Percentiles rank a stretch among this genome's conserved stretches.
These are phyloP conservation scores for Crambe crambe DNA, from an alignment of 37 sponge, comb jelly and placozoan genomes.

Conservation along the genomic window DNA sequence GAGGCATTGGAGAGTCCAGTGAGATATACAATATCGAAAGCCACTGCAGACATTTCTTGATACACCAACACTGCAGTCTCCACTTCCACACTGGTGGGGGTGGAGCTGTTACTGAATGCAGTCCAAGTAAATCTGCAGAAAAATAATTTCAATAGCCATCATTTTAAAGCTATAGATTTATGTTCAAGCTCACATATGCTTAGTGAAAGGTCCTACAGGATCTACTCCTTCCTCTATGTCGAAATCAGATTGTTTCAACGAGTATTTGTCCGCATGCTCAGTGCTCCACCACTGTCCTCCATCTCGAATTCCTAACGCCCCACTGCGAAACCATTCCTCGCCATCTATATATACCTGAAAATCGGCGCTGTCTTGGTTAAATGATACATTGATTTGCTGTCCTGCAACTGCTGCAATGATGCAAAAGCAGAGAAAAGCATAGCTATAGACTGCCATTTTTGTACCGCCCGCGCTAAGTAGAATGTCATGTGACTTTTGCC, in stretches of 20 bases:
- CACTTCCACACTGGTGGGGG: not conserved
- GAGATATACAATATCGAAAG: constrained; percentile 27
- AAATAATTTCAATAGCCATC: not conserved
- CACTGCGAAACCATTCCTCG: constrained; percentile 40
- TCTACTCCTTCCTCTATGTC: not conserved
- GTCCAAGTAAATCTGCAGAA: constrained; percentile 17
- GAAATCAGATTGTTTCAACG: not conserved
- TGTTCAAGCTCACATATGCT: not conserved
- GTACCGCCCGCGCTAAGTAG: not conserved
- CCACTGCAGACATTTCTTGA: constrained; percentile 13
- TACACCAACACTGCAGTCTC: constrained; percentile 27
- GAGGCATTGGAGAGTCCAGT: constrained; percentile 26
- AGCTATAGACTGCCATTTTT: not conserved
- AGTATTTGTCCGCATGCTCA: not conserved
- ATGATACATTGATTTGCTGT: not conserved
- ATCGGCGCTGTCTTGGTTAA: not conserved
- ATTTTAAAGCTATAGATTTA: not conserved
- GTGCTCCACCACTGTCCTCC: constrained; percentile 27
- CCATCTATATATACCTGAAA: constrained; percentile 9
- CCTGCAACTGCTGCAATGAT: not conserved
- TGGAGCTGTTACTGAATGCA: not conserved
- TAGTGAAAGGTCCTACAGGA: constrained; percentile 1
- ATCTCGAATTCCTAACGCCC: constrained; percentile 17
- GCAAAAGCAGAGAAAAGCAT: not conserved
- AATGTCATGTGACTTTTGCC: not conserved